Base-by-base conservation (phyloP, 1,140 invertebrate species). In the Protaetia brevitarsis region DNA sequence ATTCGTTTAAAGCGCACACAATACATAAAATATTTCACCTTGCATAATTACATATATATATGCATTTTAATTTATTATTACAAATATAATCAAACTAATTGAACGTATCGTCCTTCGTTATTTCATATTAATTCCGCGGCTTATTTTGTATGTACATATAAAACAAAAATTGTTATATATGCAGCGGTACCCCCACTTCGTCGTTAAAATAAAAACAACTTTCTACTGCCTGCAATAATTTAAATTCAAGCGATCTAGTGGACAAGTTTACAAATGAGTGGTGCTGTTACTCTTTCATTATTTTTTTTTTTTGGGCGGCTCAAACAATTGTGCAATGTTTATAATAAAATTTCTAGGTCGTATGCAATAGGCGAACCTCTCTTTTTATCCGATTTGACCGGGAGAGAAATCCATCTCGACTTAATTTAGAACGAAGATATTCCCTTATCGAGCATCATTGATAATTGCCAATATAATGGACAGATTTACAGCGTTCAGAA, bases 221-320 rank as follows among this genome's bases (percentile, higher is more conserved):
- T 45, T 45, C 41, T 45, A 45, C 41, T 45, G n/a, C n/a, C n/a
- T 45, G 41, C 41, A 45, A 45, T 45, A 45, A 45, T 45, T 45
- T 45, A 45, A 45, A 45, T 45, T 16, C 41, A 45, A 45, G n/a
- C 10, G 16, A 45, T 13, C 41, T 45, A 45, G 2, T 45, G n/a
- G n/a, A n/a, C 41, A 45, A 45, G n/a, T 45, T 45, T 8, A 45
- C 41, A 45, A 45, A n/a, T n/a, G n/a, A n/a, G n/a, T n/a, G n/a
- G n/a, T n/a, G n/a, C n/a, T n/a, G n/a, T n/a, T n/a, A n/a, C n/a
- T n/a, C n/a, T n/a, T n/a, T n/a, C n/a, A n/a, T n/a, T n/a, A n/a
- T n/a, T n/a, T n/a, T n/a, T n/a, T n/a, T n/a, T n/a, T 45, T 45
- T 45, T 21, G 23, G 41, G 6, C 41, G 41, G 41, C 7, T 19